Base-by-base conservation (phyloP, 2,888 invertebrate species). In the Leucophenga montana region DNA sequence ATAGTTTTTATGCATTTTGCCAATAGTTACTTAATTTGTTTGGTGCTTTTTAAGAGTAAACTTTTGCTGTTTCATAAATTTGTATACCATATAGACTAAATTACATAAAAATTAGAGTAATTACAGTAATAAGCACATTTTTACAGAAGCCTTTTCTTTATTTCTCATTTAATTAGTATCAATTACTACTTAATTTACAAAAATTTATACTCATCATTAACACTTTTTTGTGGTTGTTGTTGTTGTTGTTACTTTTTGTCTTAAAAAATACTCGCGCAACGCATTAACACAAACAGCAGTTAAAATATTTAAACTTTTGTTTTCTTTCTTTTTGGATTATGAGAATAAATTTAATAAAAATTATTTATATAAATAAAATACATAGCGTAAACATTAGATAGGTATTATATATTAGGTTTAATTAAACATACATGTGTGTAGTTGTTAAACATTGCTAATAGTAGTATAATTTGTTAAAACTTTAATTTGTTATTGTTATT, bases 171-270 rank as follows among this genome's bases (percentile, higher is more conserved):
- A 57, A 57, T 57, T 57, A 27, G 57, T 64, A 66, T 66, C 66
- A 53, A 69, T 70, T 69, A 66, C 71, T 73, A 74, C 73, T 74
- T 73, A 74, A 73, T 62, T 68, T 70, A 69, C 59, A 72, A 67
- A 39, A 59, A 33, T 31, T 31, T n/a, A 6, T 53, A 20, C 11
- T 53, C 20, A 11, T 53, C 9, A 20, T 54, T 54, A 54, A 54
- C 54, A 18, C 18, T 54, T 54, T 54, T 54, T 11, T n/a, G n/a
- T n/a, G n/a, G 18, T 53, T 18, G 16, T 53, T 44, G 44, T 62
- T 4, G 18, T 22, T 64, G 44, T 64, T 64, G 20, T 44, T 53
- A 18, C 18, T n/a, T 11, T 64, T 64, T 64, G 48, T 44, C 33
- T 39, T 39, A 33, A 46, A 44, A 62, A 11, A 44, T 62, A 54